Evolutionary conservation across 2,888 invertebrate species (phyloP), one percentile per base, ranked within the genome.

Genomic region (Dromius quadrimaculatus): DNA sequence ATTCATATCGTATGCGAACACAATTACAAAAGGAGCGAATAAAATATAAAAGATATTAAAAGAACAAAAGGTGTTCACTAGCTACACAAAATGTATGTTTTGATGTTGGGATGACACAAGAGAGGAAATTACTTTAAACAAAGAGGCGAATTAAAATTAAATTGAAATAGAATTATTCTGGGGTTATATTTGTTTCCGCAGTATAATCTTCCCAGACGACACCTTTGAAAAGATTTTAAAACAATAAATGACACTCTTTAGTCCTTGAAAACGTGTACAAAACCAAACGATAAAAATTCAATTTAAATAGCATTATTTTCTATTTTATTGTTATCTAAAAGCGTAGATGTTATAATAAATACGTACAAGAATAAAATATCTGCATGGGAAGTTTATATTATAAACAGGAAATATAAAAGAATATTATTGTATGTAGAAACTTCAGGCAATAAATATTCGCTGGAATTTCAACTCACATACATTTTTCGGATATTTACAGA

Each of bases 11-110:
- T 54, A 54, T 54, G 50, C 50, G 50, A 54, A 54, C 15, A 32
- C 50, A 54, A 54, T 54, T 54, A 28, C 50, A 54, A 54, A 54
- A 54, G 15, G 28, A 54, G 28, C 50, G 28, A 28, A 32, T 54
- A 54, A 54, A 54, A 54, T 54, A 47, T 47, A 54, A 54, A 54
- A 54, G 50, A 54, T 28, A 54, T 54, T 54, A 54, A 54, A 54
- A 54, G 32, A 54, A 54, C 50, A 54, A 54, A 54, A 54, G 50
- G 28, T 54, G 28, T 13, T 54, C 28, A 54, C 28, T 54, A 54
- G 28, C 50, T 15, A 15, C 50, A 54, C 28, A 54, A 54, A 54
- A 54, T 54, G 50, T 54, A 54, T 54, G 50, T 54, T 54, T 54
- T 54, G 50, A 11, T 54, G 50, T 54, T 54, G 11, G 50, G 28